A percentile compares a stretch with the other conserved stretches of the same genome.
Conservation (phyloP, 2,888 invertebrate species). For the Hydraecia micacea region DNA sequence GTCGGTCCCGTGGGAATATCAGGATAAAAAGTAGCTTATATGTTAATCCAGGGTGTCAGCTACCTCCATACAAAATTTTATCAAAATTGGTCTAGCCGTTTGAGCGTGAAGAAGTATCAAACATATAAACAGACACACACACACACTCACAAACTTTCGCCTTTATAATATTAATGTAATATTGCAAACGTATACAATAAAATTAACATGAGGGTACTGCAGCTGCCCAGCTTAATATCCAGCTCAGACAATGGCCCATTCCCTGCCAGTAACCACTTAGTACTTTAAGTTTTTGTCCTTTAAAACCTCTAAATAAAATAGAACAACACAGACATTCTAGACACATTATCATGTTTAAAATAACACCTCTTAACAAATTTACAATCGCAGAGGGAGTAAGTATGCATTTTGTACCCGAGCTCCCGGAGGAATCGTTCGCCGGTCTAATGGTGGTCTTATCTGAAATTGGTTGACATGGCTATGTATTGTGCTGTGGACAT, state of each 20-base stretch:
- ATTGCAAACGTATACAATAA: background rate
- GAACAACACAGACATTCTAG: constrained; percentile 25
- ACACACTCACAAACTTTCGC: no score
- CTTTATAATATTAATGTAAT: no score
- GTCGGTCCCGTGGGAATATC: no score
- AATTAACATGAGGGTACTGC: background rate
- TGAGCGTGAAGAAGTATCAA: no score
- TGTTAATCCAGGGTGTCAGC: no score
- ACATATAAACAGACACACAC: no score
- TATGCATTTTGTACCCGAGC: constrained; percentile 34
- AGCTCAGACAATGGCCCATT: constrained; percentile 8
- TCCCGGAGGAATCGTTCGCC: constrained; percentile 36
- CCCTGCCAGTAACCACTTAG: background rate
- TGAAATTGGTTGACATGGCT: constrained; percentile 27
- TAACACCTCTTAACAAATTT: constrained; percentile 41
- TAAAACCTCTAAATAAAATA: constrained; percentile 2
- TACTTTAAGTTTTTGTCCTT: background rate
- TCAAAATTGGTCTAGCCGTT: no score
- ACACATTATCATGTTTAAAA: constrained; percentile 50
- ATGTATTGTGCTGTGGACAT: constrained; percentile 7
- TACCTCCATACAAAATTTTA: no score
- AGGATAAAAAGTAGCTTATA: no score
- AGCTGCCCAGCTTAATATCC: background rate
- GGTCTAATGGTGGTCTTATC: constrained; percentile 44
- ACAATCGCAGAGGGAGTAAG: constrained; percentile 33